Percentiles rank a stretch among this genome's conserved stretches.
These are phyloP conservation scores for Puma concolor DNA, from an alignment of 2,113 vertebrate species.

Conservation along the genomic window DNA sequence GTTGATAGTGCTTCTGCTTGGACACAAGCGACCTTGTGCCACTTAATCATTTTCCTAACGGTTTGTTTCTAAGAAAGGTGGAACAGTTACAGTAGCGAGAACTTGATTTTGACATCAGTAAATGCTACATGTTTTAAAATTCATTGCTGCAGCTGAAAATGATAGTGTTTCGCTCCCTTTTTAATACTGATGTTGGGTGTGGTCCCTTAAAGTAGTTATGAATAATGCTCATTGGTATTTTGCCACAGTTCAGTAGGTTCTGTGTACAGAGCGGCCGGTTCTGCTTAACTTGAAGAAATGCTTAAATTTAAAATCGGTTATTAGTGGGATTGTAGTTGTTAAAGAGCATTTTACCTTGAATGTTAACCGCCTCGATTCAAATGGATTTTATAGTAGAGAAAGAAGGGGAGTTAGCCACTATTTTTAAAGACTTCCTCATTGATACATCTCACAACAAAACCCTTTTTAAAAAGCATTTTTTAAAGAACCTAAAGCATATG, in stretches of 20 bases:
- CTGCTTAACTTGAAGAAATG: constrained; percentile 75
- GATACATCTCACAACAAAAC: not conserved
- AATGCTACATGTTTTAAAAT: constrained; percentile 74
- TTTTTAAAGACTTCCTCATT: not conserved
- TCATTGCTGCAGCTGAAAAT: constrained; percentile 81
- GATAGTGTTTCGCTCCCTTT: constrained; percentile 83
- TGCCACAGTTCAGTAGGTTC: constrained; percentile 85
- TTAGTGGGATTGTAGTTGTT: not conserved
- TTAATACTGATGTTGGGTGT: constrained; percentile 85
- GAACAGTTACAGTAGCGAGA: constrained; percentile 58
- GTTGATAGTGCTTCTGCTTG: constrained; percentile 62
- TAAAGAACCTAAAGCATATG: not conserved
- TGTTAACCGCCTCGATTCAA: constrained; percentile 11
- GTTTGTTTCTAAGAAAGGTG: constrained; percentile 53
- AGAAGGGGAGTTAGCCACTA: not conserved
- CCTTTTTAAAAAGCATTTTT: constrained; percentile 3
- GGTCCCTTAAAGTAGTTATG: constrained; percentile 87
- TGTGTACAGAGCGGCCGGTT: constrained; percentile 81
- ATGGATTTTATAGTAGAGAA: constrained; percentile 36
- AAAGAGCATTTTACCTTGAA: constrained; percentile 31
- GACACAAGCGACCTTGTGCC: constrained; percentile 19
- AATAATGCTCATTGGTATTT: constrained; percentile 88
- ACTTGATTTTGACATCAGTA: constrained; percentile 69
- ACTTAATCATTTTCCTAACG: constrained; percentile 29
- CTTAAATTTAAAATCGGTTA: constrained; percentile 51